Conservation (phyloP, 2,888 invertebrate genomes). For the Esperia sulphurella region DNA sequence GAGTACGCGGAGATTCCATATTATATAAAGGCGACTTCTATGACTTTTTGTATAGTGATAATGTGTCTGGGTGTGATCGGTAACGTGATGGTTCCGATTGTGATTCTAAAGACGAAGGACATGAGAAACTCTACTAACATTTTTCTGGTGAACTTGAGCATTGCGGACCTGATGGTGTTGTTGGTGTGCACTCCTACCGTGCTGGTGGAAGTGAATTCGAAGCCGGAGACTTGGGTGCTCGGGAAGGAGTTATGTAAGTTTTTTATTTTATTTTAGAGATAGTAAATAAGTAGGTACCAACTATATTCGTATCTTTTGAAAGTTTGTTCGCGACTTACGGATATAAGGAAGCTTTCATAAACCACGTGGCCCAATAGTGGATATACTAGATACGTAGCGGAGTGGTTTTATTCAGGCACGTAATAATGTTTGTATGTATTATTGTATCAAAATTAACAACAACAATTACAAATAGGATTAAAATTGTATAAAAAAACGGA, state of each 20-base stretch:
- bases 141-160: conserved; percentile 94
- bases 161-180: conserved; percentile 94
- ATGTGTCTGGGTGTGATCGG: conserved; percentile 95
- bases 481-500: no score
- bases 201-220: conserved; percentile 94
- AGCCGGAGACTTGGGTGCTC: conserved; percentile 95
- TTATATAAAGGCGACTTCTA: conserved; percentile 93
- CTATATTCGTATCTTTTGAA: no score
- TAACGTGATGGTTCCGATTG: conserved; percentile 95
- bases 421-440: no score
- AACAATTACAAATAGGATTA: no score
- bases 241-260: conserved; percentile 96
- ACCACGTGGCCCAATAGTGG: no score
- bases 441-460: no score
- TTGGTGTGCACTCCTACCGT: conserved; percentile 96
- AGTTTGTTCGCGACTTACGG: no score
- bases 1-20: conserved; percentile 84
- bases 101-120: conserved; percentile 94
- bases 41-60: conserved; percentile 92
- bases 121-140: conserved; percentile 97
- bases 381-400: no score
- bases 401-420: no score
- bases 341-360: no score
- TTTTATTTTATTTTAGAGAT: background rate
- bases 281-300: no score